Percentiles rank a stretch among this genome's conserved stretches.
Evolutionary conservation across 30 jellyfish, hydroid and myxozoan genomes (phyloP).

Genomic region (Clytia hemisphaerica): DNA sequence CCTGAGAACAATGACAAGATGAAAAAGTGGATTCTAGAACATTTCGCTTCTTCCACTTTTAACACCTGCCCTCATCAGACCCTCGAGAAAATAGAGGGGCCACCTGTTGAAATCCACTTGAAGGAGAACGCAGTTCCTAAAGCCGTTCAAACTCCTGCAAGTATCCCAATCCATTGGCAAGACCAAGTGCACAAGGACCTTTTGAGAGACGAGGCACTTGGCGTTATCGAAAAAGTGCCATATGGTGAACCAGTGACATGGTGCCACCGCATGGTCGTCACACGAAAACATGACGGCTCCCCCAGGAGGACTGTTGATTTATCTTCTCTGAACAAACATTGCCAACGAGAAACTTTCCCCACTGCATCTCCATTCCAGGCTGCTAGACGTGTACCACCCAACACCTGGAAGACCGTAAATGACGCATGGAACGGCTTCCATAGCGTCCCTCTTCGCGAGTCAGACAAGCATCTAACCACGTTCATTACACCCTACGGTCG

Average conservation of each 20-base stretch:
- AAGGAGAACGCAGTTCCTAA: neutral
- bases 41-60: neutral
- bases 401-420: neutral
- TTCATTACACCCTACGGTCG: neutral
- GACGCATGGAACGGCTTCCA: conserved; percentile 6
- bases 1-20: neutral
- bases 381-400: neutral
- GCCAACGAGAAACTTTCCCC: neutral
- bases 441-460: neutral
- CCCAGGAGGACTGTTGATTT: conserved; percentile 6
- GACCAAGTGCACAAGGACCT: too few relatives aligned
- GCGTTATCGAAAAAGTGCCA: neutral
- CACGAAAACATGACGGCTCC: too few relatives aligned
- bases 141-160: neutral
- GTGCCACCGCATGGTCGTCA: neutral
- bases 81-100: neutral
- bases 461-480: neutral
- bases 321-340: neutral
- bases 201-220: neutral
- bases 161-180: neutral
- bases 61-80: conserved; percentile 21
- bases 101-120: neutral
- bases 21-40: neutral
- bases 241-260: neutral
- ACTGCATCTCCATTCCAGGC: conserved; percentile 2